Base-by-base conservation (phyloP, 2,113 vertebrate species). In the Anguilla japonica region DNA sequence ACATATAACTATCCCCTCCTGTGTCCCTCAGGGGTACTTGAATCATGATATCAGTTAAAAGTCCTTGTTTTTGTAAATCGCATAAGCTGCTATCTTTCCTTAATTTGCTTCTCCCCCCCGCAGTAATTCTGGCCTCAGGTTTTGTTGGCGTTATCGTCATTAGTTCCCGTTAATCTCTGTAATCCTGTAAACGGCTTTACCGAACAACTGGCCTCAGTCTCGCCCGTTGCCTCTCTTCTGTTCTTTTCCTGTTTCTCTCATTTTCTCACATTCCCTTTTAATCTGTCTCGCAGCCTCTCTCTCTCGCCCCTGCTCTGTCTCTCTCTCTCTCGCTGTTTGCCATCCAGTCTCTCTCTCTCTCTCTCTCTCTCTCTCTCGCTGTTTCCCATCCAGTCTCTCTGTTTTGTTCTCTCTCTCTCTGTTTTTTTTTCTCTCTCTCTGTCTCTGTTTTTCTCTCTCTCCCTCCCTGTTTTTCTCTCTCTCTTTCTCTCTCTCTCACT, bases 131-230 rank as follows among this genome's bases (percentile, higher is more conserved):
- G 53, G n/a, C 53, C 41, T 71, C 71, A 22, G 46, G 18, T 83
- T 83, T 83, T 53, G 75, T 50, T 46, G 41, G 16, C 41, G 26
- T 75, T 85, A 50, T 82, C 40, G 5, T 3, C 14, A 79, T 6
- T 41, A 57, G 20, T 18, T 80, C 0, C 85, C 56, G 82, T 39
- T 60, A 57, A 18, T 84, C 87, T 89, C 34, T 80, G 4, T 41
- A 80, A 56, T 86, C 39, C 81, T 15, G 15, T 41, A 83, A 85
- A 87, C 8, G 26, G 20, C 79, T 88, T 83, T n/a, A 46, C 57
- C 20, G 75, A 29, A 78, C 56, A 75, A 43, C 75, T 41, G 34
- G 39, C 60, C 43, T 75, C 43, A 39, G 6, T 41, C 16, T 81
- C 26, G 22, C 43, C 14, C 63, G 78, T 46, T 34, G 41, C 41